These are phyloP conservation scores for Dermatemys mawii DNA, from an alignment of 2,113 vertebrate species.

Conservation along the genomic window DNA sequence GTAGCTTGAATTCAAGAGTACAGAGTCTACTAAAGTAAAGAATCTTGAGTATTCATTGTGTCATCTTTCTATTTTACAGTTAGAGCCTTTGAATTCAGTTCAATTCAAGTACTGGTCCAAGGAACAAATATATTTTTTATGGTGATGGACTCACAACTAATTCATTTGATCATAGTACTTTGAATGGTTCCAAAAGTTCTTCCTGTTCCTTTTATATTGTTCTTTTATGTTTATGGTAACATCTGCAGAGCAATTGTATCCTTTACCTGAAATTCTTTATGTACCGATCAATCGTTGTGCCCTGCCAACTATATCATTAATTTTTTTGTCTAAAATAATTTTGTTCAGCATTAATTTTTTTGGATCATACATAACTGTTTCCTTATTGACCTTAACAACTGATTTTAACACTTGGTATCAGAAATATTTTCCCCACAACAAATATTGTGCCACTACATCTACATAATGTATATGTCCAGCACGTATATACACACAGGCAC, in stretches of 20 bases:
- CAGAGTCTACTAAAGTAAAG: no score
- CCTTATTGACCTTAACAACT: not conserved
- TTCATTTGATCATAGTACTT: no score
- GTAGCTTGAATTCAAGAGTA: no score
- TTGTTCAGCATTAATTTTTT: not conserved
- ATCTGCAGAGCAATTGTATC: not conserved
- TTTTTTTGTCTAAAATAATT: conserved; percentile 7
- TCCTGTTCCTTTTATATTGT: not conserved
- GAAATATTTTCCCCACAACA: not conserved
- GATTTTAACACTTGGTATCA: not conserved
- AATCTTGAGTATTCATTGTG: no score
- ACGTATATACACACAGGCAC: no score
- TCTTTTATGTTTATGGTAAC: not conserved
- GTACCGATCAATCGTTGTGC: not conserved
- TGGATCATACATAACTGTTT: not conserved
- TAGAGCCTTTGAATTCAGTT: no score
- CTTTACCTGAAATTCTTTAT: not conserved
- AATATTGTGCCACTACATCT: not conserved
- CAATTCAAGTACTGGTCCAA: no score
- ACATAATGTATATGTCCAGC: not conserved
- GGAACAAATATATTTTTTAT: no score
- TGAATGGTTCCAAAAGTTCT: no score
- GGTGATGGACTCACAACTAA: no score
- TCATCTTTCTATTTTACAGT: no score
- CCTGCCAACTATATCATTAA: not conserved